A percentile compares a stretch with the other conserved stretches of the same genome.
phyloP scores from a whole-genome alignment of 2,113 vertebrate species.

The Phyllostomus hastatus region DNA sequence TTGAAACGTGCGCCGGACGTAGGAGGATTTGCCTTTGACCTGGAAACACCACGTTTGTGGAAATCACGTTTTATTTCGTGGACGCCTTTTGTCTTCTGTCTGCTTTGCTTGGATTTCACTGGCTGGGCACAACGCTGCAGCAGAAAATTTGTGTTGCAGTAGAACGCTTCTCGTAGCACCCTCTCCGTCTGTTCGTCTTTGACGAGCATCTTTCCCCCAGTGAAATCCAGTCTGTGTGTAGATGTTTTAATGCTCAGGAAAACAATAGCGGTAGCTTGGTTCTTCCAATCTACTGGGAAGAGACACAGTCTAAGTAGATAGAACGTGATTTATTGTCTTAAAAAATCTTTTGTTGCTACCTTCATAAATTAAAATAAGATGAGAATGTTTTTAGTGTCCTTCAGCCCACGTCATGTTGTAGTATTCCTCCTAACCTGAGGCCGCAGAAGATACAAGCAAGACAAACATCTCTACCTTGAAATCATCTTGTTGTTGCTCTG shows the following conservation, averaged over 20 bases:
- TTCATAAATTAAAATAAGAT: neutral
- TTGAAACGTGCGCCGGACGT: neutral
- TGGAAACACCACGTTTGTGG: neutral
- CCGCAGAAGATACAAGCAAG: neutral
- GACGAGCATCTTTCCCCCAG: neutral
- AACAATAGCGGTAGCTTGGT: neutral
- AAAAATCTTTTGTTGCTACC: neutral
- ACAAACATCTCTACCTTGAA: neutral
- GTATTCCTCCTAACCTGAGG: neutral
- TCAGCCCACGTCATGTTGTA: neutral
- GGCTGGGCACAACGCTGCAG: neutral
- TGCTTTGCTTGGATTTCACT: neutral
- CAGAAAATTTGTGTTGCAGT: slow-evolving; percentile 47
- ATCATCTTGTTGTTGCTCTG: neutral
- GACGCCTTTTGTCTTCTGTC: neutral
- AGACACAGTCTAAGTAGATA: neutral
- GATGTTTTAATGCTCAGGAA: slow-evolving; percentile 18
- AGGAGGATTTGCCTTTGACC: neutral
- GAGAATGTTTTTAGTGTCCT: neutral
- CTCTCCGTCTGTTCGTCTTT: neutral
- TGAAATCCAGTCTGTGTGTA: neutral
- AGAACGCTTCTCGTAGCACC: neutral
- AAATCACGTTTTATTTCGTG: neutral
- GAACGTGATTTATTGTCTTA: neutral
- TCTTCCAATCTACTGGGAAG: neutral